Evolutionary conservation across 2,797 vertebrate species (phyloP), one percentile per base, ranked within the genome.

Genomic region (Pipistrellus kuhlii): DNA sequence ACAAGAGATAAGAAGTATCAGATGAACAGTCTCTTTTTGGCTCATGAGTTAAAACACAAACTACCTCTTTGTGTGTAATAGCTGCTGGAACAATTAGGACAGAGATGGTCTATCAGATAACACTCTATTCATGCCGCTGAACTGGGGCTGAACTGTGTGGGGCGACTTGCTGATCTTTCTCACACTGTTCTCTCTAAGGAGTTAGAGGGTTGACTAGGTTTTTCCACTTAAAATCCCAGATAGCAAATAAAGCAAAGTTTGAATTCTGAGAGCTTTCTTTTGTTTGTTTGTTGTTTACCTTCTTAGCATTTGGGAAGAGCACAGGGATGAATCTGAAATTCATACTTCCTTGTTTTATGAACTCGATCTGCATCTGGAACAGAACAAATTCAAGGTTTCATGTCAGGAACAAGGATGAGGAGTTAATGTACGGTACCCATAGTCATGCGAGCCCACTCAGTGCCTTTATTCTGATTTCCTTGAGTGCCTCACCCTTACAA

Each of bases 311-410:
- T 77, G 99, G 99, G 93, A 99, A 99, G 96, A 99, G 97, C 88
- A 99, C 99, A 12, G 99, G 99, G 53, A 99, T 98, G 96, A 99
- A 98, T 98, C 99, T 98, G 98, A 99, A 99, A 97, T 99, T 99
- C 98, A 99, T 98, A 94, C 99, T 99, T 98, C 99, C 98, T 98
- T 99, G 99, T 93, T 99, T 99, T 98, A 99, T 99, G 97, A 99
- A 99, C 97, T 99, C 99, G 17, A 99, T 99, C 97, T 99, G 99
- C 98, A 99, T 99, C 99, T 99, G 97, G 75, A 98, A 98, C 2
- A 96, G 96, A 97, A 97, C 15, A 97, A 94, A 97, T 84, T 30
- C 80, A 95, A 96, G 85, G 90, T 95, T 98, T 98, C 97, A 98
- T 97, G 97, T 89, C 51, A 92, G 86, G 91, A 96, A 95, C 95